These are phyloP conservation scores for Spinus olivaceus DNA, from an alignment of 2,797 vertebrate species.

Conservation along the genomic window DNA sequence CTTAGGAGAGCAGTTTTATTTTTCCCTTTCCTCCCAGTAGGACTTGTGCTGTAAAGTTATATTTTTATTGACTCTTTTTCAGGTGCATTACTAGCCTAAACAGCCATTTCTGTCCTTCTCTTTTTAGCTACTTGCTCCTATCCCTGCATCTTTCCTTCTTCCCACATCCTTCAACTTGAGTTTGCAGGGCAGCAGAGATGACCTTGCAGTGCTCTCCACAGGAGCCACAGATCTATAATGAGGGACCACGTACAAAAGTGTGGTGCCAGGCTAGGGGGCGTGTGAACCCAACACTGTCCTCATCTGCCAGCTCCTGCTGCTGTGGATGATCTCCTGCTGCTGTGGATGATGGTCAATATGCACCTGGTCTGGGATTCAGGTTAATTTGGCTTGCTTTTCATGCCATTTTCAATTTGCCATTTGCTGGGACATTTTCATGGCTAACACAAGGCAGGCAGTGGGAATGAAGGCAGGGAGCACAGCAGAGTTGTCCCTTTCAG, in stretches of 20 bases:
- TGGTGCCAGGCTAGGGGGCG: rapidly evolving
- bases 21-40: not conserved
- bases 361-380: not conserved
- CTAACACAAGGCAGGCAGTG: not conserved
- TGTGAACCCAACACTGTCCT: not conserved
- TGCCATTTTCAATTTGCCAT: not conserved
- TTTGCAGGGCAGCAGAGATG: not conserved
- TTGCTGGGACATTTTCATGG: not conserved
- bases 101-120: not conserved
- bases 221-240: not conserved
- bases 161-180: not conserved
- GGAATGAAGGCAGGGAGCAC: not conserved
- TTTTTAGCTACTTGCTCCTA: not conserved
- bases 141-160: not conserved
- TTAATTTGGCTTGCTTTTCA: not conserved
- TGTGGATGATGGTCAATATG: not conserved
- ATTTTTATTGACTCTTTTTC: not conserved
- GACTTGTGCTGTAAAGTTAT: not conserved
- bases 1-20: not conserved
- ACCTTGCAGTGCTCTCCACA: not conserved
- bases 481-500: not conserved
- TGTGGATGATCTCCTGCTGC: not conserved
- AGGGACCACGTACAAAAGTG: not conserved
- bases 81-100: not conserved
- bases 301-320: not conserved